Conservation (phyloP, 2,888 invertebrate genomes). For the Orchestes rusci region DNA sequence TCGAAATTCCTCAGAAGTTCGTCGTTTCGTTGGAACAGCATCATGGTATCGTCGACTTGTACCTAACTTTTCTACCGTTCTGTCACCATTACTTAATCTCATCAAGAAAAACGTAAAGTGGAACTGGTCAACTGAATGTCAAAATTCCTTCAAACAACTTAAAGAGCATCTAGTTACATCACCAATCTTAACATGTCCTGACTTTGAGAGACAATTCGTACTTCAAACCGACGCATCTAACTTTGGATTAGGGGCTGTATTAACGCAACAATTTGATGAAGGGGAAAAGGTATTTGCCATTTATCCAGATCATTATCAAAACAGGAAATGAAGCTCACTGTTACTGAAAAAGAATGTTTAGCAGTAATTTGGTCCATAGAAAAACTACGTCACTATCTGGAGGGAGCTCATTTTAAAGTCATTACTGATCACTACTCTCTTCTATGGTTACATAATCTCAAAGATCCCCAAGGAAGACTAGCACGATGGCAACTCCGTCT, state of each 20-base stretch:
- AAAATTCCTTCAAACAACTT: constrained; percentile 2
- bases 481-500: background rate
- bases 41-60: background rate
- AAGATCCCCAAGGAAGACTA: background rate
- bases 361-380: too few species aligned
- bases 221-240: background rate
- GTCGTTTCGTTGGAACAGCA: constrained; percentile 17
- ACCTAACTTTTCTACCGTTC: background rate
- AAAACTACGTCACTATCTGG: background rate
- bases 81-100: constrained; percentile 9
- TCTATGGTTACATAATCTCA: background rate
- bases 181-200: constrained; percentile 26
- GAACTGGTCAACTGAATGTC: constrained; percentile 24
- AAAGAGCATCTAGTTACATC: constrained; percentile 24
- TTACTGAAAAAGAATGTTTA: too few species aligned
- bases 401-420: too few species aligned
- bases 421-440: background rate
- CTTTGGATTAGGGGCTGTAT: constrained; percentile 23
- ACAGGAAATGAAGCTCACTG: constrained; percentile 20
- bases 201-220: constrained; percentile 16
- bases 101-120: constrained; percentile 4
- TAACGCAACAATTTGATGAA: constrained; percentile 21
- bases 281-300: constrained; percentile 26
- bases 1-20: constrained; percentile 10
- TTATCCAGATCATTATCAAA: constrained; percentile 19